Conservation (phyloP, 2,113 vertebrate genomes). For the Syngnathus floridae region DNA sequence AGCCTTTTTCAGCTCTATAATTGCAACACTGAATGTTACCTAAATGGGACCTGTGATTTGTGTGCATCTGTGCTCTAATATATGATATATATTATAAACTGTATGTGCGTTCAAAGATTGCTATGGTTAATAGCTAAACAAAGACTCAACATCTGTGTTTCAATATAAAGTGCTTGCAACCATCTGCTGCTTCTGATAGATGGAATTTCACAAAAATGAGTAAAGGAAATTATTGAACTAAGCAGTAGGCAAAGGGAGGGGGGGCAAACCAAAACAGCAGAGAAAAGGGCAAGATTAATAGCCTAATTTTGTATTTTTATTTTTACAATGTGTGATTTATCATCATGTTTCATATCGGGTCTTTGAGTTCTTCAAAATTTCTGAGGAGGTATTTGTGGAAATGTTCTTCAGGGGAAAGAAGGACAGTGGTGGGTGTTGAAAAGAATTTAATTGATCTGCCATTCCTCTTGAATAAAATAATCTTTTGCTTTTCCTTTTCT, state of each 20-base stretch:
- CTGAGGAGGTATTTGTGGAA: conserved; percentile 22
- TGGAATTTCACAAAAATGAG: conserved; percentile 2
- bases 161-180: conserved; percentile 19
- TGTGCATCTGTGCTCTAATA: conserved; percentile 1
- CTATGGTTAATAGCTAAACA: not conserved
- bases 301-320: not conserved
- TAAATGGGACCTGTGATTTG: conserved; percentile 65
- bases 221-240: conserved; percentile 18
- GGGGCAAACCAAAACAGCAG: not conserved
- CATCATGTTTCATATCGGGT: conserved; percentile 1
- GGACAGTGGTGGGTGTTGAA: conserved; percentile 14
- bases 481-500: conserved; percentile 15
- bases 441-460: conserved; percentile 21
- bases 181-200: conserved; percentile 13
- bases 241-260: not conserved
- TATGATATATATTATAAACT: not conserved
- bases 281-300: not conserved
- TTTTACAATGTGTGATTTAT: not conserved
- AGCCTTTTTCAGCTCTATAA: conserved; percentile 57
- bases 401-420: conserved; percentile 9
- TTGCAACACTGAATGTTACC: conserved; percentile 63
- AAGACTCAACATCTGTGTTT: conserved; percentile 12
- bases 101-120: conserved; percentile 3
- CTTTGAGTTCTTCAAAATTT: conserved; percentile 11
- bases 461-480: conserved; percentile 36